These are phyloP conservation scores for Cryptoprocta ferox DNA, from an alignment of 2,797 vertebrate genomes.

Conservation along the genomic window DNA sequence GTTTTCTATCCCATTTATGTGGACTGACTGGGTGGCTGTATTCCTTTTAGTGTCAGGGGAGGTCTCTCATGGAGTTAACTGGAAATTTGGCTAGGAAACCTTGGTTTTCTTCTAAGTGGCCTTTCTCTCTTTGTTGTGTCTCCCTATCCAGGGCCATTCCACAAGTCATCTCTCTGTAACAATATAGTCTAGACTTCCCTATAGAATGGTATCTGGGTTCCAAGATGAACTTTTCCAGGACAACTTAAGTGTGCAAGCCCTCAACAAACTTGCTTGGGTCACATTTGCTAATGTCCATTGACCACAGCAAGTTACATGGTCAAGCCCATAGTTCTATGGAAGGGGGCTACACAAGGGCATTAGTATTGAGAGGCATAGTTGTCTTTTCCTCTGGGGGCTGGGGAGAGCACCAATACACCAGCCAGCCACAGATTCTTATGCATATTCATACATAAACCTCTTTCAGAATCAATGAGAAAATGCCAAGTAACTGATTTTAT, in stretches of 20 bases:
- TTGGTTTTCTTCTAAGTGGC: neutral
- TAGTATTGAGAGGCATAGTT: neutral
- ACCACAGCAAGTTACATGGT: neutral
- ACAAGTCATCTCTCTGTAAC: neutral
- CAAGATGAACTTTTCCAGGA: neutral
- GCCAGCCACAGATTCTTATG: neutral
- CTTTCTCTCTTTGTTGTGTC: neutral
- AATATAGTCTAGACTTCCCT: neutral
- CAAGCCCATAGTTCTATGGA: neutral
- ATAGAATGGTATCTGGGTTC: neutral
- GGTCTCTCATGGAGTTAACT: neutral
- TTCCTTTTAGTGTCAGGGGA: neutral
- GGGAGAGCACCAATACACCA: too few species aligned
- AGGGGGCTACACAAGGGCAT: neutral
- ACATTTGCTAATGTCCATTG: neutral
- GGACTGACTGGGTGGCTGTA: neutral
- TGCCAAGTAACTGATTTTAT: slow-evolving; percentile 22
- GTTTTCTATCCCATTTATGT: neutral
- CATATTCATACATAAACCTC: neutral
- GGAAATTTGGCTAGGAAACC: neutral
- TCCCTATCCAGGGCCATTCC: neutral
- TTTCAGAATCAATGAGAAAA: slow-evolving; percentile 54
- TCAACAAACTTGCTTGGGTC: neutral
- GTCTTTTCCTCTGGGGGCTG: neutral
- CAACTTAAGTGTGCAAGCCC: neutral